Base-by-base conservation (phyloP, 2,113 vertebrate species). In the Prinia subflava region DNA sequence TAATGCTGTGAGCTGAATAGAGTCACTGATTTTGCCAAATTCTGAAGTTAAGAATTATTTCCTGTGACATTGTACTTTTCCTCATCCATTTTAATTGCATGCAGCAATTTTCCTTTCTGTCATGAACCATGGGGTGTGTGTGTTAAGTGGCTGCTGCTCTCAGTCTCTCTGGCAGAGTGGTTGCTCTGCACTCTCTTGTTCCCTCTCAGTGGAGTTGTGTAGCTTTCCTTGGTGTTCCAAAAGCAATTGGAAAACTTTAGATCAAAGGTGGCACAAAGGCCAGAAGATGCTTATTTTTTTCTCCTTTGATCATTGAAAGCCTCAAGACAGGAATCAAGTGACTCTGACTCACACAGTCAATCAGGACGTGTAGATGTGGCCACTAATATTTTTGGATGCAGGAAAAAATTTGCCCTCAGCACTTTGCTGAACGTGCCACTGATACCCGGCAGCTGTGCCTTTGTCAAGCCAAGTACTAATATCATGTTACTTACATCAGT, bases 381-480 rank as follows among this genome's bases (percentile, higher is more conserved):
- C 92, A 78, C 65, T 73, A 75, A 73, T 86, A 94, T 91, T 96
- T 96, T 94, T 93, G 96, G 85, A 87, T 81, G 74, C 65, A 65
- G 80, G 55, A 64, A 64, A 62, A 47, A 90, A 42, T 77, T 77
- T 86, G 81, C n/a, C 65, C 53, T 96, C 77, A 94, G 94, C 91
- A 67, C 63, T 96, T 95, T 86, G 79, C 82, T 87, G 86, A 94
- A 59, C 85, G 31, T 37, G n/a, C 79, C 18, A 49, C 81, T 64
- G 78, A 35, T 78, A 8, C 4, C n/a, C 0, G 6, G 91, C 94
- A 97, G 94, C 95, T 97, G 94, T 85, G 75, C 86, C 80, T 97
- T 97, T 97, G 91, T 96, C 50, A 41, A 83, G 70, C 76, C 83
- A 59, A 87, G 41, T 15, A 27, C 91, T 78, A 64, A 87, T 67